Conservation (phyloP, 2,113 vertebrate species). For the Ailuropoda melanoleuca region DNA sequence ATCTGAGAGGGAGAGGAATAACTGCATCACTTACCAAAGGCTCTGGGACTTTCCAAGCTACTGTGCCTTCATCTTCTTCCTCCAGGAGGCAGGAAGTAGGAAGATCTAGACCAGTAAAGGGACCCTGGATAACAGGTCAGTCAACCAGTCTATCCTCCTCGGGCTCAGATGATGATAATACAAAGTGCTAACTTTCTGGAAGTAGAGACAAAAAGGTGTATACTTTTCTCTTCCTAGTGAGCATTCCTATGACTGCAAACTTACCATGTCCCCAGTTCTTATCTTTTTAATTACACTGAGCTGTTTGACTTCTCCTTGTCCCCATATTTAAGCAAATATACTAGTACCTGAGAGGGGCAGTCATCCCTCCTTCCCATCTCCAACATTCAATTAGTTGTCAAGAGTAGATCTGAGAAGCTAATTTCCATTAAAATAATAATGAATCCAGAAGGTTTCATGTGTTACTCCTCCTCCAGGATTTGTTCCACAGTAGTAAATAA, state of each 20-base stretch:
- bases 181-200: background rate
- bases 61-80: background rate
- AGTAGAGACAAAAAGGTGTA: background rate
- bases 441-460: background rate
- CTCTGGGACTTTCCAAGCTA: background rate
- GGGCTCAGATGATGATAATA: background rate
- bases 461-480: background rate
- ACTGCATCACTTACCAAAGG: background rate
- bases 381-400: background rate
- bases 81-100: background rate
- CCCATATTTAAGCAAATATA: background rate
- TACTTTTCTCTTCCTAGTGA: background rate
- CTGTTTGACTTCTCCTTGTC: background rate
- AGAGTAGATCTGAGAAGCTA: background rate
- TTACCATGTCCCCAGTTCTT: background rate
- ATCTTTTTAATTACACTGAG: background rate
- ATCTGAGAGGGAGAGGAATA: background rate
- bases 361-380: background rate
- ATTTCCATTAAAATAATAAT: conserved; percentile 8
- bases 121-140: background rate
- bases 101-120: background rate
- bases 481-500: background rate
- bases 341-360: background rate
- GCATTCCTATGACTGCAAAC: background rate
- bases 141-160: background rate